Conservation (phyloP, 2,113 vertebrate genomes). For the Rhinoptilus africanus region DNA sequence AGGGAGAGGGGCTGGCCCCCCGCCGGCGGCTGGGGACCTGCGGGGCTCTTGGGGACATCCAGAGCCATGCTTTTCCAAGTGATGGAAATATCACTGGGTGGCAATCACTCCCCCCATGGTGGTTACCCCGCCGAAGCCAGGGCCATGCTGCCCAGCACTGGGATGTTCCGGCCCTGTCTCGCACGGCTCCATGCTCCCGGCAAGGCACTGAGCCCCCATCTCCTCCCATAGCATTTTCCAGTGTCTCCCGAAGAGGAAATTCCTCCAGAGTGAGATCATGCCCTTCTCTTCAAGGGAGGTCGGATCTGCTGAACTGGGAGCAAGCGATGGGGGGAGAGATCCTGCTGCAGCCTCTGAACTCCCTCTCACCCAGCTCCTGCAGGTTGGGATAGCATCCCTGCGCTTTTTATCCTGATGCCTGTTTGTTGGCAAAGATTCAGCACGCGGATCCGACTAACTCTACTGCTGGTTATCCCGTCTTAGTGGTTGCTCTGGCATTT, state of each 20-base stretch:
- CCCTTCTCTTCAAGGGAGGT: not conserved
- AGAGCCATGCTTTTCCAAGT: not conserved
- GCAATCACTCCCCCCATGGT: accelerated
- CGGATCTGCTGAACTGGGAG: not conserved
- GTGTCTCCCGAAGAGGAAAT: constrained; percentile 18
- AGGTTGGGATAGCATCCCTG: not conserved
- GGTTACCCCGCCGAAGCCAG: not conserved
- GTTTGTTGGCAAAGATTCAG: not conserved
- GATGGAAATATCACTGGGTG: not conserved
- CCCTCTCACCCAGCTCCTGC: not conserved
- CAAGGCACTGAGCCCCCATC: not conserved
- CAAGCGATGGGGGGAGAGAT: not conserved
- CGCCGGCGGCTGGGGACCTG: accelerated
- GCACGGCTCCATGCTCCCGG: not conserved
- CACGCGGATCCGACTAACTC: not conserved
- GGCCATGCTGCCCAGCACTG: not conserved
- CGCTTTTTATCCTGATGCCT: accelerated
- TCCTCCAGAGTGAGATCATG: not conserved
- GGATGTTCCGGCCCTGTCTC: not conserved
- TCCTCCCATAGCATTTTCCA: not conserved
- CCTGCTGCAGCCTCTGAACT: not conserved
- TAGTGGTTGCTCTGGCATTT: not conserved
- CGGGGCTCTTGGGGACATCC: not conserved
- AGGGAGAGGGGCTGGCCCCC: not conserved
- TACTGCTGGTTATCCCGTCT: not conserved